These are phyloP conservation scores for Anoplolepis gracilipes DNA, from an alignment of 1,140 invertebrate genomes.

Conservation along the genomic window DNA sequence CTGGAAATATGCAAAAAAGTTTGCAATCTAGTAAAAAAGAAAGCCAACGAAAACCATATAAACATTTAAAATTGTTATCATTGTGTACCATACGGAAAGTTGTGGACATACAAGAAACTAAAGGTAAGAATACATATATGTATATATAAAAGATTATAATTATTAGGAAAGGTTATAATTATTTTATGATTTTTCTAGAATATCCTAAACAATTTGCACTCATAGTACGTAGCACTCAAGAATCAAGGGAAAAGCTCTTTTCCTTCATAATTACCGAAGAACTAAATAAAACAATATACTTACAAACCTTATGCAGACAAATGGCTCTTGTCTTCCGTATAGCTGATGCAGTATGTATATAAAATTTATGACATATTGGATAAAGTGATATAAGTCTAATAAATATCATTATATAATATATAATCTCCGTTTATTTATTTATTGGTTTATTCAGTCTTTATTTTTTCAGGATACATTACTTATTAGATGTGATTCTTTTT, in stretches of 20 bases:
- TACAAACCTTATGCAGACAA: conserved; percentile 93
- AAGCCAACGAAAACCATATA: conserved; percentile 92
- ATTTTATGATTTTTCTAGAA: conserved; percentile 86
- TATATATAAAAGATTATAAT: conserved; percentile 32
- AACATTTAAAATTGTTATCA: conserved; percentile 95
- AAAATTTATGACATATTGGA: background rate
- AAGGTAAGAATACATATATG: conserved; percentile 88
- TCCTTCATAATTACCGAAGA: conserved; percentile 94
- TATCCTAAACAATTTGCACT: conserved; percentile 96
- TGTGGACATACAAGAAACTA: conserved; percentile 94
- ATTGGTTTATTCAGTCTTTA: conserved; percentile 38
- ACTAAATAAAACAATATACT: conserved; percentile 92
- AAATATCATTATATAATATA: background rate
- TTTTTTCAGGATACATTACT: conserved; percentile 92
- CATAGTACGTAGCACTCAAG: conserved; percentile 92
- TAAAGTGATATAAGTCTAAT: background rate
- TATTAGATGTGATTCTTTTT: conserved; percentile 90
- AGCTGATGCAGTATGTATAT: conserved; percentile 91
- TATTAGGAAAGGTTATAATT: background rate
- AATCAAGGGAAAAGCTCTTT: conserved; percentile 95
- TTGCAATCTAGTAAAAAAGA: conserved; percentile 86
- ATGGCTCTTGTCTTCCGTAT: conserved; percentile 95
- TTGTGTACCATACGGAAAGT: conserved; percentile 95
- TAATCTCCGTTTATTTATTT: background rate
- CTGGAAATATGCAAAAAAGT: conserved; percentile 88